Evolutionary conservation across 2,888 invertebrate species (phyloP), one percentile per base, ranked within the genome.

Genomic region (Agapetus fuscipes): DNA sequence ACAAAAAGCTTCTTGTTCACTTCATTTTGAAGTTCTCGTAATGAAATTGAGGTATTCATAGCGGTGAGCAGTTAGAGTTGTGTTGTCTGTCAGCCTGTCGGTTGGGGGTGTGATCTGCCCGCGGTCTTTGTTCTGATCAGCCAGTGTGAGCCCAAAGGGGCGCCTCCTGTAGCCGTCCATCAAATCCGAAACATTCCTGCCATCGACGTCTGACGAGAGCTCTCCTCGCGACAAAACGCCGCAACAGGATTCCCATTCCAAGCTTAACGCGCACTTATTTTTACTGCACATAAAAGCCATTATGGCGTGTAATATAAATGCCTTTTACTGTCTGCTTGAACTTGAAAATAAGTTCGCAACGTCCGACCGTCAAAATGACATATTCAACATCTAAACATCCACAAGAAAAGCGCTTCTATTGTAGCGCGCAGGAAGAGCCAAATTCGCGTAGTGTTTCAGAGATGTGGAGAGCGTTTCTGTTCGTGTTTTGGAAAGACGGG

Each of bases 251-350:
- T 26, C 37, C 41, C 41, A 38, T 45, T 39, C 26, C 45, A 31
- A 34, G 43, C 45, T 43, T 48, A 48, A 45, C 37, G 43, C 48
- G 45, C 38, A 41, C 45, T 48, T 48, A 48, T 48, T 49, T 49
- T 49, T 48, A 49, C 38, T 46, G 48, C 49, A 54, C 56, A 61
- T 62, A 66, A 58, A 56, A 53, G 41, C 53, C 55, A 62, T 57
- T 60, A 60, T 66, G 42, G 46, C 46, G 48, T 56, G 58, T 54
- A 49, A 54, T 53, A 50, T 52, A 50, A 51, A 52, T 50, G 57
- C 57, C 60, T 59, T 58, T 61, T 64, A 60, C 59, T 60, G 59
- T 63, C 66, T 64, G 65, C 58, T 56, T 58, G 57, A 59, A 59
- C 59, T 60, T 57, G 57, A 56, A 54, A 47, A 55, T 51, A 52